Evolutionary conservation across 1,140 invertebrate species (phyloP).

Genomic region (Aporrectodea caliginosa): DNA sequence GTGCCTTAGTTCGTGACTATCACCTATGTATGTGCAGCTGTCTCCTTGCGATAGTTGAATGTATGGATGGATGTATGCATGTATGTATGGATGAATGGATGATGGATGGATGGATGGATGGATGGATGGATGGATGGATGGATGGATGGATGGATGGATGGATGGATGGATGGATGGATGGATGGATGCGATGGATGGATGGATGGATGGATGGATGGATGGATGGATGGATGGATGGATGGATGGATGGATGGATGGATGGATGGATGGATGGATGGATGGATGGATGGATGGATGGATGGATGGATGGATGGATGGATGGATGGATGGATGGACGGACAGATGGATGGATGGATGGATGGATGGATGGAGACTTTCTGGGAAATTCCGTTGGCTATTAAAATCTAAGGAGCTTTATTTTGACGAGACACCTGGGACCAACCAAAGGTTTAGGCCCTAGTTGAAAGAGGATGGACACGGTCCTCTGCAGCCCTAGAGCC

Average conservation of each 20-base stretch:
- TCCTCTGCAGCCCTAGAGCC: no score
- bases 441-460: no score
- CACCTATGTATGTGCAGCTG: no score
- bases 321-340: no score
- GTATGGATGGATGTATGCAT: not conserved
- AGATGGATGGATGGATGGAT: constrained; percentile 11
- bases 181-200: not conserved
- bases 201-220: constrained; percentile 1
- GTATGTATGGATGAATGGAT: no score
- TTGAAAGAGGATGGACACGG: no score
- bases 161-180: not conserved
- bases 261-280: constrained; percentile 16
- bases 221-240: constrained; percentile 16
- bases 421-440: no score
- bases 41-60: no score
- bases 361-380: constrained; percentile 9
- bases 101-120: constrained; percentile 6
- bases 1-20: no score
- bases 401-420: no score
- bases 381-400: no score
- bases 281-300: constrained; percentile 6
- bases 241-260: constrained; percentile 13
- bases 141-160: not conserved
- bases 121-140: constrained; percentile 6
- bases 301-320: constrained; percentile 7